Percentiles rank a stretch among this genome's conserved stretches.
These are phyloP conservation scores for Pollicipes pollicipes DNA, from an alignment of 1,140 invertebrate genomes.

Conservation along the genomic window DNA sequence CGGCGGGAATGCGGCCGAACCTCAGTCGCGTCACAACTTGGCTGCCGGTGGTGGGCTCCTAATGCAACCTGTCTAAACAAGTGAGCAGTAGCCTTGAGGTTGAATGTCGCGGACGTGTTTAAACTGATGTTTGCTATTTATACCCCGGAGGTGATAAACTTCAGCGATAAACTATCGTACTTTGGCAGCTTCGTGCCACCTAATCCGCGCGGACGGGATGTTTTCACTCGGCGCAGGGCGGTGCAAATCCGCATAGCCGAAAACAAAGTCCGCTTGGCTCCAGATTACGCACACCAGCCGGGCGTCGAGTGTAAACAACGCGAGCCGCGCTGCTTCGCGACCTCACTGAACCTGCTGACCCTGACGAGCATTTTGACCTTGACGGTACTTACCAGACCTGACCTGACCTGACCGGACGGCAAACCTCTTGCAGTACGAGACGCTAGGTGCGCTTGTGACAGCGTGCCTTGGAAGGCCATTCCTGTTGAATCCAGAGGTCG, in stretches of 20 bases:
- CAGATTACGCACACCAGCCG: too few species aligned
- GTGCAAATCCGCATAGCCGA: neutral
- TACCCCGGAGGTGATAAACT: neutral
- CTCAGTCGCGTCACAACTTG: too few species aligned
- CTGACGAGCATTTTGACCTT: neutral
- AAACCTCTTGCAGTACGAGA: neutral
- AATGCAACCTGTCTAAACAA: neutral
- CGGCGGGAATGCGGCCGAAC: neutral
- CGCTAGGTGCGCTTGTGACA: neutral
- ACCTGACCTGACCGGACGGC: constrained; percentile 7
- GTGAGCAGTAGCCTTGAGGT: neutral
- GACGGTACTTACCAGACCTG: constrained; percentile 5
- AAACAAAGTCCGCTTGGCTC: too few species aligned
- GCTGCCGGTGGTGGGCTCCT: neutral
- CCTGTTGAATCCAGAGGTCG: neutral
- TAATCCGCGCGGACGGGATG: neutral
- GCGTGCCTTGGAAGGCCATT: neutral
- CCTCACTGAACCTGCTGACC: neutral
- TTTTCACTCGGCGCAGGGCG: neutral
- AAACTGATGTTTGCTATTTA: neutral
- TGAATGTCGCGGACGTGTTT: neutral
- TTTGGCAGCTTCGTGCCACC: neutral
- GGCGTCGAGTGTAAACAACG: neutral
- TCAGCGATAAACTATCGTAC: neutral
- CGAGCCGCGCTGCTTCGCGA: neutral